Evolutionary conservation across 1,140 invertebrate species (phyloP).

Genomic region (Sesamia nonagrioides): DNA sequence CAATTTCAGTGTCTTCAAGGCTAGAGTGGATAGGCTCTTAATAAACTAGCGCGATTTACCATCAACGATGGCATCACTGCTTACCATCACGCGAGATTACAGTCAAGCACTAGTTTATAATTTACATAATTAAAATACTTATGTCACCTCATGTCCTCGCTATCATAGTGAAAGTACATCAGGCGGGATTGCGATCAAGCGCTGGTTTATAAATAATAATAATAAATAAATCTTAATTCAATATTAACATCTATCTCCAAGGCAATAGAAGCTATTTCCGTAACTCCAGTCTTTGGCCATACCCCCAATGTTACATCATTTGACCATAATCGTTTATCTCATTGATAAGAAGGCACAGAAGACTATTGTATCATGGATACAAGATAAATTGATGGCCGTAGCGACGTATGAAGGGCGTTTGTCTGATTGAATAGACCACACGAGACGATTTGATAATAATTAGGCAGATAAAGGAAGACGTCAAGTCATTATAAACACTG

Average conservation of each 20-base stretch:
- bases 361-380: not conserved
- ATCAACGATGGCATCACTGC: too few relatives aligned
- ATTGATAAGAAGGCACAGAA: conserved; percentile 14
- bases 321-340: conserved; percentile 9
- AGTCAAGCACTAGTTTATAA: too few relatives aligned
- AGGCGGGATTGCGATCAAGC: too few relatives aligned
- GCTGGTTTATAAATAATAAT: too few relatives aligned
- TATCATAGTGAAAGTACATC: too few relatives aligned
- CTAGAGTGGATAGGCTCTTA: too few relatives aligned
- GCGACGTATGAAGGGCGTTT: conserved; percentile 2
- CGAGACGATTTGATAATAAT: conserved; percentile 10
- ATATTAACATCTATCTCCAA: not conserved
- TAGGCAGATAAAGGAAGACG: not conserved
- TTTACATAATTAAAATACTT: too few relatives aligned
- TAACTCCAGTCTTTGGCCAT: not conserved
- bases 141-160: too few relatives aligned
- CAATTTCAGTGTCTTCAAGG: too few relatives aligned
- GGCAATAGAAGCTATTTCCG: not conserved
- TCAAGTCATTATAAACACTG: too few relatives aligned
- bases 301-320: conserved; percentile 34
- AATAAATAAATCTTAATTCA: not conserved
- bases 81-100: too few relatives aligned
- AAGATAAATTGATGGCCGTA: not conserved
- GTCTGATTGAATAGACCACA: conserved; percentile 5
- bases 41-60: too few relatives aligned